Conservation (phyloP, 2,113 vertebrate genomes). For the Glareola pratincola region DNA sequence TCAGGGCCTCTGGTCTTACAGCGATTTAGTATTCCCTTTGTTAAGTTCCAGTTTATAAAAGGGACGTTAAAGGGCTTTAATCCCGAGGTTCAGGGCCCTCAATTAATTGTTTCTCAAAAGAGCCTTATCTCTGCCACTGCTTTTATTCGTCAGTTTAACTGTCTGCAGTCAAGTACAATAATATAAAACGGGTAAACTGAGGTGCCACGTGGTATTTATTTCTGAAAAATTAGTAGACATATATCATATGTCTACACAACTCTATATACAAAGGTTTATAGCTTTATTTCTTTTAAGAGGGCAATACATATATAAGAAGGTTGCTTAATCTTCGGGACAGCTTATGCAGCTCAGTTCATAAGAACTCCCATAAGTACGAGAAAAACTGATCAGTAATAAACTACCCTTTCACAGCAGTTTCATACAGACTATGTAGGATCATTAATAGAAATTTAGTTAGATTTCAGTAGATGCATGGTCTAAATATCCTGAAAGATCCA, state of each 20-base stretch:
- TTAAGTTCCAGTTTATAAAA: background rate
- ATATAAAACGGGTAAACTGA: background rate
- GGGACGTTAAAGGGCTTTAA: background rate
- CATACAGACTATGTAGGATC: background rate
- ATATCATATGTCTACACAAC: background rate
- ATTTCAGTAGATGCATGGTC: background rate
- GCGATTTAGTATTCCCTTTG: background rate
- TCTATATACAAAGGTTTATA: background rate
- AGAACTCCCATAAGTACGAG: background rate
- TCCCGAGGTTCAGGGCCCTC: background rate
- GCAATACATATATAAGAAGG: background rate
- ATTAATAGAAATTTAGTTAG: background rate
- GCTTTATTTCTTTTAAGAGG: background rate
- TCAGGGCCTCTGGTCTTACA: background rate
- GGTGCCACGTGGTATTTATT: background rate
- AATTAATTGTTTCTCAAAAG: background rate
- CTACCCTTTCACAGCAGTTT: background rate
- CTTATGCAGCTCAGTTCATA: background rate
- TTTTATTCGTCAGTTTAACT: background rate
- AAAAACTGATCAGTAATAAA: background rate
- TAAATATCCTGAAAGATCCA: background rate
- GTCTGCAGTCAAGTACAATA: background rate
- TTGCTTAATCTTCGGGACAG: background rate
- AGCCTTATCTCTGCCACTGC: background rate
- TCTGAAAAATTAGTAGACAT: background rate